Percentiles rank a stretch among this genome's conserved stretches.
Evolutionary conservation across 2,888 invertebrate genomes (phyloP).

Genomic region (Mechanitis mazaeus): DNA sequence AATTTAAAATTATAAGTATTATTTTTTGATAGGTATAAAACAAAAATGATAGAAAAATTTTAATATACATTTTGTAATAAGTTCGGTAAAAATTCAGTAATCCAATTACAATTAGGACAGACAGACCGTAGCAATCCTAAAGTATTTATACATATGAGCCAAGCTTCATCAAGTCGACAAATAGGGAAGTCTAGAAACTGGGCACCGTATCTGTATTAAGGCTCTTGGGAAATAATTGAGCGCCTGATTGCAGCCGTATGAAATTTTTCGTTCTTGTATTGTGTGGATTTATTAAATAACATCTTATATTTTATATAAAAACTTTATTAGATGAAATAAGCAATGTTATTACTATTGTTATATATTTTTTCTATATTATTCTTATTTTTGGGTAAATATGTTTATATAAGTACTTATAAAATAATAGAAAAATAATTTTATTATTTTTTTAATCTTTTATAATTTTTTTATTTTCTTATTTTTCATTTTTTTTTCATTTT

Average conservation of each 20-base stretch:
- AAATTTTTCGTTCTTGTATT: constrained; percentile 47
- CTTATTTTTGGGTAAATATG: no score
- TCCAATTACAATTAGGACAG: constrained; percentile 25
- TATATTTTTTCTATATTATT: no score
- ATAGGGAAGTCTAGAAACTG: constrained; percentile 62
- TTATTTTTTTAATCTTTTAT: no score
- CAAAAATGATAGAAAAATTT: constrained; percentile 1
- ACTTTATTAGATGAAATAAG: not conserved
- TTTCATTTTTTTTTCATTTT: no score
- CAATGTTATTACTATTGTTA: no score
- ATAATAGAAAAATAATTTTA: no score
- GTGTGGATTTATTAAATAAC: constrained; percentile 30
- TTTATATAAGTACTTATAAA: no score
- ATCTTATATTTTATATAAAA: constrained; percentile 9
- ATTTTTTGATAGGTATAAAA: not conserved
- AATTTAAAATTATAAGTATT: no score
- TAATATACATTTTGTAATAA: constrained; percentile 1
- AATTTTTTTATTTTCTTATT: no score
- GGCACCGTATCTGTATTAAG: constrained; percentile 63
- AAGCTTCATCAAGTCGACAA: constrained; percentile 59
- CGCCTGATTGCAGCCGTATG: constrained; percentile 59
- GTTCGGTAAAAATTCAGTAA: constrained; percentile 20
- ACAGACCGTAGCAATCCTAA: constrained; percentile 22
- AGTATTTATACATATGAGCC: constrained; percentile 29
- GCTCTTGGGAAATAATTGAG: constrained; percentile 71